A percentile compares a stretch with the other conserved stretches of the same genome.
Evolutionary conservation across 2,888 invertebrate genomes (phyloP).

Genomic region (Ochropleura leucogaster): DNA sequence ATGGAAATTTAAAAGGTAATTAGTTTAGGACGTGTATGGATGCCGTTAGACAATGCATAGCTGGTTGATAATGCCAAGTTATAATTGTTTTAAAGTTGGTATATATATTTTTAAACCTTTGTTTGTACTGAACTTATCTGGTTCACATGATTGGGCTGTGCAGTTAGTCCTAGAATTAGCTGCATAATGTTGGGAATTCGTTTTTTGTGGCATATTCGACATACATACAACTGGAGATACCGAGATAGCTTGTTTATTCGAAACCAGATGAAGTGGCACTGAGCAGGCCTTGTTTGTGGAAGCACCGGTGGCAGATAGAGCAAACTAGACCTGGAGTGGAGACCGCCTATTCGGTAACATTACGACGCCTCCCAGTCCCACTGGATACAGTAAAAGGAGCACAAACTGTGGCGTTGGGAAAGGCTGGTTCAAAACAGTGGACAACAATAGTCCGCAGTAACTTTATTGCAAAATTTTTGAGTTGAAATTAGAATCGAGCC

Average conservation of each 20-base stretch:
- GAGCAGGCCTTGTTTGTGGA: background rate
- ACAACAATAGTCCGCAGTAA: too few relatives aligned
- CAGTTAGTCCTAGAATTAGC: slow-evolving; percentile 21
- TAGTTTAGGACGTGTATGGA: slow-evolving; percentile 61
- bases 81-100: slow-evolving; percentile 49
- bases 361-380: background rate
- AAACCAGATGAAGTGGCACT: background rate
- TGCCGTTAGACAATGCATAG: slow-evolving; percentile 61
- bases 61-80: slow-evolving; percentile 60
- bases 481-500: too few relatives aligned
- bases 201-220: background rate
- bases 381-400: too few relatives aligned
- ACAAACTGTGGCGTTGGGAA: too few relatives aligned
- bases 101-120: slow-evolving; percentile 28
- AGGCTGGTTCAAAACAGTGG: too few relatives aligned
- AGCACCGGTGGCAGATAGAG: background rate
- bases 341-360: background rate
- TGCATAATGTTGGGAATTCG: background rate
- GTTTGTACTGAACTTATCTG: slow-evolving; percentile 13
- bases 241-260: background rate
- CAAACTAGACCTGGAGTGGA: background rate
- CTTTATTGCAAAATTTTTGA: too few relatives aligned
- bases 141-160: slow-evolving; percentile 31
- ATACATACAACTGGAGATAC: background rate
- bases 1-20: slow-evolving; percentile 44